Evolutionary conservation across 2,113 vertebrate species (phyloP), one percentile per base, ranked within the genome.

Genomic region (Phyllostomus hastatus): DNA sequence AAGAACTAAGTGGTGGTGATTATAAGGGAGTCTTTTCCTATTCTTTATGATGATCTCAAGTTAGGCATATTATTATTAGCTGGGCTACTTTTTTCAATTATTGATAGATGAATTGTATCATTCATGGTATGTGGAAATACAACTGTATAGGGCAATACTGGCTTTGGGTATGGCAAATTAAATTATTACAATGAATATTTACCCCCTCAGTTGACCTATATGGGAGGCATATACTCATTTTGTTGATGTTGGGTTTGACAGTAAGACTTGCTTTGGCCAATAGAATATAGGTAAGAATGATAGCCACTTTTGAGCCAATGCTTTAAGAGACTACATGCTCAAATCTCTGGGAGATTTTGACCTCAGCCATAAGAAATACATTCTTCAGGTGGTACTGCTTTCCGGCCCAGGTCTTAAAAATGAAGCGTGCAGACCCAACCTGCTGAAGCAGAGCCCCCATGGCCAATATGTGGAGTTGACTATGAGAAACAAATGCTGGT

Each of bases 281-380:
- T 19, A 26, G 17, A 72, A 41, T 38, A 54, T 41, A 20, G 48
- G 50, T 16, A 66, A 70, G 84, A 52, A 17, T 46, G n/a, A 52
- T 15, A 78, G 59, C 26, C 22, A 66, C 31, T 70, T 88, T 93
- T 88, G 61, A 92, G 50, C 11, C 20, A 79, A 76, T 66, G 12
- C 12, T 92, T 54, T 57, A 66, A 70, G 64, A 69, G 6, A 82
- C 14, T 26, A 54, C 4, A 48, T 35, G 15, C 33, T 81, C 4
- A 35, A 11, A 4, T 4, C 24, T 91, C 22, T 54, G 26, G 10
- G 4, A 26, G 2, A 41, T 85, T 93, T 16, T 50, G 54, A 85
- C 1, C 24, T 76, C 20, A 79, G 15, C 16, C n/a, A 20, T 50
- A 14, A 70, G 31, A 78, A 61, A 5, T 38, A 38, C 4, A 20